These are phyloP conservation scores for Mizuhopecten yessoensis DNA, from an alignment of 1,140 invertebrate species.

Conservation along the genomic window DNA sequence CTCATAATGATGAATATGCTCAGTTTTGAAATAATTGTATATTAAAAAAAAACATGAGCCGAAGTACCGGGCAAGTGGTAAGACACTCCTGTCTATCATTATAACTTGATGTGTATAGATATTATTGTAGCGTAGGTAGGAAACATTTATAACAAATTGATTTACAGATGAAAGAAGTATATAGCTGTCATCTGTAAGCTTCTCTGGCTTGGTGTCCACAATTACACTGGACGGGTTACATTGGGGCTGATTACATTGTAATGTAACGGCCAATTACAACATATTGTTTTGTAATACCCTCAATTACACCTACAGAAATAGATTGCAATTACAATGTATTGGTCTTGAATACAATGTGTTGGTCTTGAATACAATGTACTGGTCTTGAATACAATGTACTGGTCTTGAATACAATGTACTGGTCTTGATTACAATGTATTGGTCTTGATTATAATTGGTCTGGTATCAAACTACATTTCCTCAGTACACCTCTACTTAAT, in stretches of 20 bases:
- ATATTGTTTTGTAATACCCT: too few species aligned
- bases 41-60: too few species aligned
- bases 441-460: background rate
- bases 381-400: background rate
- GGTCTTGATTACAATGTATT: too few species aligned
- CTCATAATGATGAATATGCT: background rate
- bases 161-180: background rate
- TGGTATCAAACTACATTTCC: background rate
- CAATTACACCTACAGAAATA: too few species aligned
- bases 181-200: background rate
- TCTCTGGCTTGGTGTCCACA: background rate
- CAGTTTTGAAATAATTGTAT: background rate
- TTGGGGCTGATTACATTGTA: background rate
- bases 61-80: constrained; percentile 4
- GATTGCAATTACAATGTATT: too few species aligned
- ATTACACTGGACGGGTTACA: background rate
- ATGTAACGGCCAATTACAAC: too few species aligned
- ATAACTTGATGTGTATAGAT: constrained; percentile 29
- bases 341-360: too few species aligned
- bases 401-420: too few species aligned
- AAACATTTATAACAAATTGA: constrained; percentile 32
- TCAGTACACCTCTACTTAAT: constrained; percentile 38
- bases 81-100: background rate
- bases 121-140: constrained; percentile 38
- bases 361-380: background rate